Percentiles rank a stretch among this genome's conserved stretches.
These are phyloP conservation scores for Caenorhabditis sp. DNA, from an alignment of 2,888 invertebrate genomes.

Conservation along the genomic window DNA sequence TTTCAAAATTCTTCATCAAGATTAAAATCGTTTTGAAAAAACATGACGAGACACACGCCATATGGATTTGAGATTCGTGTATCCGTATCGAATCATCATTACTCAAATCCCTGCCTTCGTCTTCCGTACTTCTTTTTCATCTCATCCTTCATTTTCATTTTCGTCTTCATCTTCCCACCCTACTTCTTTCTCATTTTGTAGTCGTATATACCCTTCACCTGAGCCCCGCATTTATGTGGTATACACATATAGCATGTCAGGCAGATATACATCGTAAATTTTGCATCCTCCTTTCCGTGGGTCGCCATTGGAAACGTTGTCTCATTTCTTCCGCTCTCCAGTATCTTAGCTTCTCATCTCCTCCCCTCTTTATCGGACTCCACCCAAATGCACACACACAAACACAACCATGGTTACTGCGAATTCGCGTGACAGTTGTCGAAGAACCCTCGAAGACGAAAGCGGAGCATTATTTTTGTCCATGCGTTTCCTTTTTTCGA, in stretches of 20 bases:
- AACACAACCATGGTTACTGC: constrained; percentile 43
- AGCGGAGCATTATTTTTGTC: constrained; percentile 53
- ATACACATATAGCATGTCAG: constrained; percentile 41
- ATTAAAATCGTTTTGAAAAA: neutral
- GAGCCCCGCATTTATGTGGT: constrained; percentile 21
- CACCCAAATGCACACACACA: neutral
- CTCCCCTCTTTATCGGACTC: neutral
- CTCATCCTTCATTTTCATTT: neutral
- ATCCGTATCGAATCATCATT: constrained; percentile 54
- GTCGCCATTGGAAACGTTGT: constrained; percentile 2
- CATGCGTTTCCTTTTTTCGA: constrained; percentile 14
- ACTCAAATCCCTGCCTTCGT: constrained; percentile 33
- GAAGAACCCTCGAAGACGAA: constrained; percentile 43
- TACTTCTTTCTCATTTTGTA: neutral
- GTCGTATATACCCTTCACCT: constrained; percentile 39
- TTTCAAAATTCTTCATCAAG: no score
- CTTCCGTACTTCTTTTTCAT: neutral
- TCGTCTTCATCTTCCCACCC: neutral
- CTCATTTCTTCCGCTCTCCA: constrained; percentile 2
- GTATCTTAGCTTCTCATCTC: neutral
- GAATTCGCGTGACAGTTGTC: constrained; percentile 4
- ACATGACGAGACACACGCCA: neutral
- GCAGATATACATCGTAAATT: constrained; percentile 39
- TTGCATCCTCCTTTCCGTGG: neutral
- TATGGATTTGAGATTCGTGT: constrained; percentile 22